These are phyloP conservation scores for Nineta flava DNA, from an alignment of 2,888 invertebrate species.

Conservation along the genomic window DNA sequence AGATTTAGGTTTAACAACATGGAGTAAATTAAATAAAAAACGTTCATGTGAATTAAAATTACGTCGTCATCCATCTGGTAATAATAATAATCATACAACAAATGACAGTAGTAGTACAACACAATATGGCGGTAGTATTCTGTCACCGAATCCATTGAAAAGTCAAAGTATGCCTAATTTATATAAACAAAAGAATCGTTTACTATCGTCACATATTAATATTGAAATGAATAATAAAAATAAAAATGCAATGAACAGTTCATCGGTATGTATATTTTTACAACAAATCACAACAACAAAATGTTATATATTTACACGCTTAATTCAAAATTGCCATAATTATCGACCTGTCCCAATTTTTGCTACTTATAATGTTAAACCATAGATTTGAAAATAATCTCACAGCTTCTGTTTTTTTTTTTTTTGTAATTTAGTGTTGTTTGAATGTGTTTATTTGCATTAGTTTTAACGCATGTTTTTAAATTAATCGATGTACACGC, in stretches of 20 bases:
- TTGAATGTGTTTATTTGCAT: too few relatives aligned
- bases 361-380: too few relatives aligned
- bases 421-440: too few relatives aligned
- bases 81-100: conserved; percentile 43
- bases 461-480: too few relatives aligned
- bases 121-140: conserved; percentile 30
- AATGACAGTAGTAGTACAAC: conserved; percentile 35
- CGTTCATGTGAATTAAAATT: conserved; percentile 48
- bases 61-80: conserved; percentile 64
- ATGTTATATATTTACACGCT: too few relatives aligned
- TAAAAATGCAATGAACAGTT: conserved; percentile 36
- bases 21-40: conserved; percentile 64
- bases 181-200: conserved; percentile 30
- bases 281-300: not conserved
- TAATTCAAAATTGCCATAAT: too few relatives aligned
- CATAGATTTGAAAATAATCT: too few relatives aligned
- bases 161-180: conserved; percentile 71
- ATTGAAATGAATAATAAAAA: not conserved
- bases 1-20: conserved; percentile 75
- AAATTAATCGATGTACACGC: too few relatives aligned
- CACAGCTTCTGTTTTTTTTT: too few relatives aligned
- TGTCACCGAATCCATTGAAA: conserved; percentile 42
- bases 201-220: conserved; percentile 14
- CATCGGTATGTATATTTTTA: conserved; percentile 44
- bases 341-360: too few relatives aligned